Evolutionary conservation across 2,797 vertebrate genomes (phyloP).

Genomic region (Lophotriccus pileatus): DNA sequence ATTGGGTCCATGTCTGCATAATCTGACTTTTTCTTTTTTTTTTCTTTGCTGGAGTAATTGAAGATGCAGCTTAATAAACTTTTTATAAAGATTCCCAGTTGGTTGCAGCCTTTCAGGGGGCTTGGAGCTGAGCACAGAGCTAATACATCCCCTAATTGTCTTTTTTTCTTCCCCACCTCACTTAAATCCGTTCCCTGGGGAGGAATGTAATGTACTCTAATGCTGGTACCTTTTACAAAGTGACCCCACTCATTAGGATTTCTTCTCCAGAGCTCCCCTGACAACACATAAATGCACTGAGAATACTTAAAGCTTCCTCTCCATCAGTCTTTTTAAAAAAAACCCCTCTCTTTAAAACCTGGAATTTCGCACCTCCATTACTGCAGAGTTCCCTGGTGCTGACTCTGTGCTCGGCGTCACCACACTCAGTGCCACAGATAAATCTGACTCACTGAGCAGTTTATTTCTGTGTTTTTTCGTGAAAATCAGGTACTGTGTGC

Average conservation of each 20-base stretch:
- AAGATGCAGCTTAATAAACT: conserved; percentile 69
- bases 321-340: background rate
- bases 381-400: background rate
- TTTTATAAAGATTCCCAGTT: conserved; percentile 67
- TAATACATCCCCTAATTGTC: conserved; percentile 60
- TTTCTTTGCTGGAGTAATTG: conserved; percentile 19
- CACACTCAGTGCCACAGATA: background rate
- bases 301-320: conserved; percentile 36
- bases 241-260: conserved; percentile 52
- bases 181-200: conserved; percentile 54
- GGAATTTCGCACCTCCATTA: background rate
- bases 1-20: conserved; percentile 45
- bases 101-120: conserved; percentile 19
- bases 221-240: conserved; percentile 58
- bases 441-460: background rate
- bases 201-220: conserved; percentile 49
- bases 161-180: conserved; percentile 33
- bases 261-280: conserved; percentile 44
- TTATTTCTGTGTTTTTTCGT: background rate
- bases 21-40: conserved; percentile 4
- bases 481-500: background rate
- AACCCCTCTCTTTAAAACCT: conserved; percentile 21
- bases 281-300: conserved; percentile 43
- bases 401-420: conserved; percentile 20
- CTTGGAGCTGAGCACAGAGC: conserved; percentile 32